Evolutionary conservation across 2,797 vertebrate genomes (phyloP).

Genomic region (Falco columbarius): DNA sequence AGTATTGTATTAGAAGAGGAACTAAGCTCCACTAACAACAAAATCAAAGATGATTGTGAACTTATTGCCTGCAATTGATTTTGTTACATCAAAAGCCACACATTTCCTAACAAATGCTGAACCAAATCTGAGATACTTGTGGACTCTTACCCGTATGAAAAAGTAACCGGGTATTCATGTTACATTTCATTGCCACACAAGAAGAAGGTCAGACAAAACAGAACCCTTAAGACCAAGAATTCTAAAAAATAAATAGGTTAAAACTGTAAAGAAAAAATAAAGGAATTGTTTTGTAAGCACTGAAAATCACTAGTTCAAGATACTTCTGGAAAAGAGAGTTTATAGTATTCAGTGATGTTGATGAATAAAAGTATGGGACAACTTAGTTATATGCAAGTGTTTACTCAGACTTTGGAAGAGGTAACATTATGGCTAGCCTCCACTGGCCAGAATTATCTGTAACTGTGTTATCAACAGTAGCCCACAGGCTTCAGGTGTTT

Average conservation of each 20-base stretch:
- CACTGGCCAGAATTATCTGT: neutral
- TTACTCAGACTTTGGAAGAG: neutral
- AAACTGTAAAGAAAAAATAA: neutral
- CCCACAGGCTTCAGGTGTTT: neutral
- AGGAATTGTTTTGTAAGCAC: neutral
- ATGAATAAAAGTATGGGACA: neutral
- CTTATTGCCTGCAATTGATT: neutral
- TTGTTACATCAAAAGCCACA: neutral
- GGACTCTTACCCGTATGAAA: neutral
- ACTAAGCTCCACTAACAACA: neutral
- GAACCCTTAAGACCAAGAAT: neutral
- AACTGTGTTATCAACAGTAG: neutral
- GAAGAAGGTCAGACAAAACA: neutral
- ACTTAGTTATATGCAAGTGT: neutral
- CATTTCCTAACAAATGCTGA: neutral
- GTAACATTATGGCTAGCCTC: neutral
- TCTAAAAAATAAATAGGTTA: neutral
- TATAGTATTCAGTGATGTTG: neutral
- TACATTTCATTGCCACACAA: neutral
- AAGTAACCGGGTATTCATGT: neutral
- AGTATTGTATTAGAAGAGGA: neutral
- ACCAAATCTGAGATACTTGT: neutral
- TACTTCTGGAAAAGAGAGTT: neutral
- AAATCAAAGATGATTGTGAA: neutral
- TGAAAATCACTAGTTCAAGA: neutral